These are phyloP conservation scores for Candidula unifasciata DNA, from an alignment of 2,888 invertebrate genomes.

Conservation along the genomic window DNA sequence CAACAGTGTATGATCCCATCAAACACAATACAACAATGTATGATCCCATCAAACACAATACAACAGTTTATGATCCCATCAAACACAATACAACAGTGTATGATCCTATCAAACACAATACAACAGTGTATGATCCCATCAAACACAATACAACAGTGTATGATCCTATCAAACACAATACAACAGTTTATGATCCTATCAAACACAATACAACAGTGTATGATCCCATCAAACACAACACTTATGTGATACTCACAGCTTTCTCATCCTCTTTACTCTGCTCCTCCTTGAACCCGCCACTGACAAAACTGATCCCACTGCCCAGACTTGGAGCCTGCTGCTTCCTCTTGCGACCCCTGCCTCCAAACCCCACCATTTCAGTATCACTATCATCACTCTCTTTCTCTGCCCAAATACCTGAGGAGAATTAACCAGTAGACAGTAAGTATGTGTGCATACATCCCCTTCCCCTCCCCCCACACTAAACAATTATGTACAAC, in stretches of 20 bases:
- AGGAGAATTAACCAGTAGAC: not conserved
- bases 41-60: too few relatives aligned
- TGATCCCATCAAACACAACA: not conserved
- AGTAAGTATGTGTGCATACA: too few relatives aligned
- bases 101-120: too few relatives aligned
- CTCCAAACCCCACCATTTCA: slow-evolving; percentile 60
- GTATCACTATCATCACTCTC: slow-evolving; percentile 66
- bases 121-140: too few relatives aligned
- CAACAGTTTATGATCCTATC: not conserved
- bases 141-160: too few relatives aligned
- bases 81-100: too few relatives aligned
- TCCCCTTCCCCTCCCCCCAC: too few relatives aligned
- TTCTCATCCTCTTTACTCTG: slow-evolving; percentile 59
- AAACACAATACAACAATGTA: too few relatives aligned
- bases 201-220: not conserved
- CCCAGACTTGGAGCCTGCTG: slow-evolving; percentile 52
- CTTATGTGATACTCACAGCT: slow-evolving; percentile 36
- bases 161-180: too few relatives aligned
- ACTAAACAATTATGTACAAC: too few relatives aligned
- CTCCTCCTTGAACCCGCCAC: slow-evolving; percentile 72
- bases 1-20: too few relatives aligned
- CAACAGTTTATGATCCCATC: too few relatives aligned
- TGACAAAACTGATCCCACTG: slow-evolving; percentile 68
- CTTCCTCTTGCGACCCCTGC: slow-evolving; percentile 54
- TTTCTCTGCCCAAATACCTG: slow-evolving; percentile 72